Evolutionary conservation across 2,113 vertebrate species (phyloP).

Genomic region (Rhabdomys dilectus): DNA sequence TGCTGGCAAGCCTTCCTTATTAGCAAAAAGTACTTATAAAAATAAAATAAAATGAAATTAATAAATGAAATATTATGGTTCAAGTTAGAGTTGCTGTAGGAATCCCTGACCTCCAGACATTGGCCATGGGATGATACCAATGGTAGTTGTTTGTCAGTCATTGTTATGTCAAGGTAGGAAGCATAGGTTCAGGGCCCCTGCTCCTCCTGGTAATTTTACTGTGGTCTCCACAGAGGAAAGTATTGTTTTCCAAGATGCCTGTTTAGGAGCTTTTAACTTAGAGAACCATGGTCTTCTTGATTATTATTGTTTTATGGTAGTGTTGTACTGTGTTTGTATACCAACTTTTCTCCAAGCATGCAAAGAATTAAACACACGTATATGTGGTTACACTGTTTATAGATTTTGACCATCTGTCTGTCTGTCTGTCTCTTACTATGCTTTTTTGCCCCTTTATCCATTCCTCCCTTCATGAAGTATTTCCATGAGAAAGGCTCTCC

Average conservation of each 20-base stretch:
- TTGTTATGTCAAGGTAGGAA: neutral
- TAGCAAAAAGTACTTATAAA: neutral
- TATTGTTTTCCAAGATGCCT: neutral
- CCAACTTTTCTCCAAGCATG: slow-evolving; percentile 13
- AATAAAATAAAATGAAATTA: neutral
- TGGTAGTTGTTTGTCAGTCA: neutral
- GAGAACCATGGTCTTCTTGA: neutral
- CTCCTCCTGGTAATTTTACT: neutral
- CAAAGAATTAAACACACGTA: slow-evolving; percentile 45
- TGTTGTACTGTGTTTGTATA: neutral
- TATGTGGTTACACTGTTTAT: neutral
- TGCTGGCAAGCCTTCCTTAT: neutral
- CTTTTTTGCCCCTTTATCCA: neutral
- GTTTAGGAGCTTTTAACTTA: neutral
- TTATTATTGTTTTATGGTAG: neutral
- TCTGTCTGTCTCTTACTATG: neutral
- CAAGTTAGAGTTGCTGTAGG: neutral
- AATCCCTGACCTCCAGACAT: neutral
- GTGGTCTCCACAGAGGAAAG: neutral
- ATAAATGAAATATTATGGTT: neutral
- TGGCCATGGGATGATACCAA: neutral
- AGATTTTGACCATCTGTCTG: neutral
- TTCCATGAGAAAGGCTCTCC: neutral
- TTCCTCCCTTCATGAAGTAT: neutral
- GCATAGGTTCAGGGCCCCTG: neutral